These are phyloP conservation scores for Magallana angulata DNA, from an alignment of 1,140 invertebrate species.

Conservation along the genomic window DNA sequence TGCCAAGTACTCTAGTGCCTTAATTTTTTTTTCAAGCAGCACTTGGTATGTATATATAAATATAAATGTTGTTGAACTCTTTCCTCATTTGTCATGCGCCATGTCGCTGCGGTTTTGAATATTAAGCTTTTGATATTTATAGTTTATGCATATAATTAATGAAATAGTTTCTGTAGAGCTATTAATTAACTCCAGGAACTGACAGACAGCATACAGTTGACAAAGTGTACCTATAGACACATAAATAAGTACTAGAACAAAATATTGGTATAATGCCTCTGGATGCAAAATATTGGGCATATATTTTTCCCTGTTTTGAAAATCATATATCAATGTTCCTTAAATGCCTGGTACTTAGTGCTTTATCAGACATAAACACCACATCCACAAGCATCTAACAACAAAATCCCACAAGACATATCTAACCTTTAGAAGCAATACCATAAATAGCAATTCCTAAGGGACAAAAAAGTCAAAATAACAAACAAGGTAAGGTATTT, in stretches of 20 bases:
- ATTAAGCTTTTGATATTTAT: conserved; percentile 25
- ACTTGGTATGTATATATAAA: background rate
- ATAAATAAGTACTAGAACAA: background rate
- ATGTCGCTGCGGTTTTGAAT: background rate
- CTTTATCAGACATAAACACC: too few relatives aligned
- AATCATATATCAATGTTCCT: too few relatives aligned
- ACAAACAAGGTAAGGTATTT: background rate
- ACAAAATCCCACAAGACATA: too few relatives aligned
- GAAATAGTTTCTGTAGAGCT: background rate
- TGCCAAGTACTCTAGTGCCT: background rate
- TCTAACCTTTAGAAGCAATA: too few relatives aligned
- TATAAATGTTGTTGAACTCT: background rate
- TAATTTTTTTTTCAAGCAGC: background rate
- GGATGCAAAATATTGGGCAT: too few relatives aligned
- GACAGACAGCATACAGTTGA: background rate
- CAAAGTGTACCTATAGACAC: background rate
- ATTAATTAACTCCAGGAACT: background rate
- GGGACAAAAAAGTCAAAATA: too few relatives aligned
- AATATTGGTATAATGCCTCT: background rate
- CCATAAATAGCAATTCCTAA: too few relatives aligned
- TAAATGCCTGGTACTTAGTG: too few relatives aligned
- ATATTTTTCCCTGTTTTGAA: too few relatives aligned
- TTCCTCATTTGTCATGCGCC: conserved; percentile 14
- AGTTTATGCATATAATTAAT: conserved; percentile 26
- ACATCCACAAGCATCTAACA: too few relatives aligned